Evolutionary conservation across 2,888 invertebrate genomes (phyloP), one percentile per base, ranked within the genome.

Genomic region (Sycophila texana): DNA sequence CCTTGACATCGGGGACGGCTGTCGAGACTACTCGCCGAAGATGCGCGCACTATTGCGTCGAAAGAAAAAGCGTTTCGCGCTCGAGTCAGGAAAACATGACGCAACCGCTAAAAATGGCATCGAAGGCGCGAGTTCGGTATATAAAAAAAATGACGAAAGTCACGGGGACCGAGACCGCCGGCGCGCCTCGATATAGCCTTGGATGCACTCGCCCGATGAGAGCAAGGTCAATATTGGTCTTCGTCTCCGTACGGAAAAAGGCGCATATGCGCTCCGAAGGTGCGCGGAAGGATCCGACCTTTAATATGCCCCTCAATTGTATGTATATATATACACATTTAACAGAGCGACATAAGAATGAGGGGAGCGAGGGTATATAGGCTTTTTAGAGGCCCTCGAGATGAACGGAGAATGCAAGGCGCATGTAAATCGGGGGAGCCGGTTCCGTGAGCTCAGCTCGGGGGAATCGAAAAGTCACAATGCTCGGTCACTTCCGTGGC

Each of bases 211-310:
- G 22, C 20, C 47, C 20, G 18, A 30, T 4, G 72, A 39, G 63
- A 49, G 60, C n/a, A 74, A 74, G 74, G 74, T 74, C 65, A 74
- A 74, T 74, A 74, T 74, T 74, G 65, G 65, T 57, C 20, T 2
- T n/a, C 39, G 26, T 30, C 72, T 53, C 26, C 26, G 26, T 3
- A 10, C n/a, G 53, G 5, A 26, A 60, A n/a, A 5, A 30, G 22
- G 49, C 20, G 0, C 58, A 10, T 55, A 26, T 53, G n/a, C 53
- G 14, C 53, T n/a, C n/a, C 53, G 39, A 10, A 53, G 53, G 53
- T 53, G n/a, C 53, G 16, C 5, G 4, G 4, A 53, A 53, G 16
- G 53, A 53, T 53, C 53, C 53, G 14, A 14, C 4, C 53, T 53
- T 53, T 20, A 18, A 18, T 20, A 10, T n/a, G 2, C 18, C 57